Conservation (phyloP, 2,113 vertebrate species). For the Psephotus haematonotus region DNA sequence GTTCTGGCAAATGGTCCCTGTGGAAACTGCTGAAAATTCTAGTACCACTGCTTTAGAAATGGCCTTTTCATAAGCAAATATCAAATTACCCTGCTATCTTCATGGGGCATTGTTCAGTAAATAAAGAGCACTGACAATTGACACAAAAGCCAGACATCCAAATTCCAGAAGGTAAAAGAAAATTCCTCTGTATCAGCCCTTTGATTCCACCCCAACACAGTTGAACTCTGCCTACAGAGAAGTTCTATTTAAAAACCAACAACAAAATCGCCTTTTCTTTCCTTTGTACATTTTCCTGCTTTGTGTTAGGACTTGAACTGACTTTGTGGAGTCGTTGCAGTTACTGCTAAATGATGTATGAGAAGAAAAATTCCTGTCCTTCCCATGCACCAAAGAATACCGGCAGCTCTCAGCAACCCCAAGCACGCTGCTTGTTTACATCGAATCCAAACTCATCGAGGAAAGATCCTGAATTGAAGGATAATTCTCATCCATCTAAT, state of each 20-base stretch:
- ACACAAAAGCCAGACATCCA: slow-evolving; percentile 22
- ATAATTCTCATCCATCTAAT: neutral
- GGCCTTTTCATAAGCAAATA: slow-evolving; percentile 33
- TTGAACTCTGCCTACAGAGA: slow-evolving; percentile 36
- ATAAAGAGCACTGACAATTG: slow-evolving; percentile 29
- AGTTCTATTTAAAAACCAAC: slow-evolving; percentile 41
- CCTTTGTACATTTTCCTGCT: slow-evolving; percentile 32
- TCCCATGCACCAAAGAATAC: neutral
- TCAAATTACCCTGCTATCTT: slow-evolving; percentile 19
- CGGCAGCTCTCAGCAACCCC: neutral
- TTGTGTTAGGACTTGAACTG: neutral
- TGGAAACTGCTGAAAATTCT: slow-evolving; percentile 16
- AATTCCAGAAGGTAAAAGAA: slow-evolving; percentile 21
- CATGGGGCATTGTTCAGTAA: slow-evolving; percentile 10
- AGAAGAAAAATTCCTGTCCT: slow-evolving; percentile 38
- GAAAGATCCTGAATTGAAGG: neutral
- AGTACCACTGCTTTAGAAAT: neutral
- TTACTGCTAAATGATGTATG: slow-evolving; percentile 57
- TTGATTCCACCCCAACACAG: slow-evolving; percentile 19
- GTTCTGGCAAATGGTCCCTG: neutral
- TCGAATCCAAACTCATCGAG: neutral
- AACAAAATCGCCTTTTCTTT: slow-evolving; percentile 24
- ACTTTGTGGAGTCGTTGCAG: slow-evolving; percentile 51
- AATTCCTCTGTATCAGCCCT: neutral
- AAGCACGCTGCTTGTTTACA: neutral